Percentiles rank a stretch among this genome's conserved stretches.
These are phyloP conservation scores for Campoletis raptor DNA, from an alignment of 2,888 invertebrate species.

Conservation along the genomic window DNA sequence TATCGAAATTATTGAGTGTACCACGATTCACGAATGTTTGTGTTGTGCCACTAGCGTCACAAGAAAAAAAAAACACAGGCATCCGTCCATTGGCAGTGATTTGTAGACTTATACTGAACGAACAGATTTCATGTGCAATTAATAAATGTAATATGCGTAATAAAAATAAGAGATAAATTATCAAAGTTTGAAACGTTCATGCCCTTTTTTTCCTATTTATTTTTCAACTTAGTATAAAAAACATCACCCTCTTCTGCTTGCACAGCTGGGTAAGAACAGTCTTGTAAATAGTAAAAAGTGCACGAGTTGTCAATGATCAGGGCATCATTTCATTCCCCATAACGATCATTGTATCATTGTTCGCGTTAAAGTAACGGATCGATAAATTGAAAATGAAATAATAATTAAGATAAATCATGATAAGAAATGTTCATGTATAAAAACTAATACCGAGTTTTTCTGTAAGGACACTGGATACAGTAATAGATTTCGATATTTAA, in stretches of 20 bases:
- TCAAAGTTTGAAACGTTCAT: not conserved
- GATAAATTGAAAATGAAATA: not conserved
- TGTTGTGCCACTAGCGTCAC: not conserved
- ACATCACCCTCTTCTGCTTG: not conserved
- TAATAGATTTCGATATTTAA: not conserved
- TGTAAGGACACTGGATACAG: not conserved
- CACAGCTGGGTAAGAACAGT: not conserved
- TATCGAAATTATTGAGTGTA: not conserved
- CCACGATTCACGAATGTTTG: not conserved
- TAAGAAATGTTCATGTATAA: not conserved
- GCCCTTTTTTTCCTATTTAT: not conserved
- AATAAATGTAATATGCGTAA: not conserved
- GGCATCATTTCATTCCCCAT: not conserved
- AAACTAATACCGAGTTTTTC: not conserved
- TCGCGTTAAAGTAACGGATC: not conserved
- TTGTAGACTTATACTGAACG: not conserved
- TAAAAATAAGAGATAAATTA: not conserved
- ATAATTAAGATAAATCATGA: not conserved
- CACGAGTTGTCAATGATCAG: not conserved
- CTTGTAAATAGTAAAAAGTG: not conserved
- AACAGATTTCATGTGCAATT: not conserved
- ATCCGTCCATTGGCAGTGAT: not conserved
- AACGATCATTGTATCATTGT: conserved; percentile 1
- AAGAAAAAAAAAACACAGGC: not conserved
- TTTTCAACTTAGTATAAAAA: not conserved